A percentile compares a stretch with the other conserved stretches of the same genome.
Conservation (phyloP, 2,113 vertebrate genomes). For the Hippopotamus amphibius region DNA sequence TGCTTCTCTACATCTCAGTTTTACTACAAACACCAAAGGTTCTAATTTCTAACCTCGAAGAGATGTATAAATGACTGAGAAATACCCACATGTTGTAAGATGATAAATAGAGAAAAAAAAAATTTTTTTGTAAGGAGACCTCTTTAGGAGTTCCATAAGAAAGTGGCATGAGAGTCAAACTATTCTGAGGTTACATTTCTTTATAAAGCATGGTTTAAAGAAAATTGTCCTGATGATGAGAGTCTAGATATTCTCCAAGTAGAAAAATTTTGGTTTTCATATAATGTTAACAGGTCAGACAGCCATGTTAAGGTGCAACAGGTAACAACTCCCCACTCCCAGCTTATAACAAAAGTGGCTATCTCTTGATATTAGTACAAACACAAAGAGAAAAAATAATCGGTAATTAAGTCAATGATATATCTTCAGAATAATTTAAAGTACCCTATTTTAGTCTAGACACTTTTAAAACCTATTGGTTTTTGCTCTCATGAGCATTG, state of each 20-base stretch:
- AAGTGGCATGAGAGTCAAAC: background rate
- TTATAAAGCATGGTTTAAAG: background rate
- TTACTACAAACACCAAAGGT: background rate
- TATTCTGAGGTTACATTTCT: background rate
- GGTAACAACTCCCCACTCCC: background rate
- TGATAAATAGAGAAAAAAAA: background rate
- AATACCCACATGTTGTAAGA: background rate
- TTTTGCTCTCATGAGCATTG: background rate
- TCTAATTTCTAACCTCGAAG: background rate
- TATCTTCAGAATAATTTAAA: slow-evolving; percentile 31
- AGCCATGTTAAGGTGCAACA: background rate
- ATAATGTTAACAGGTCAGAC: background rate
- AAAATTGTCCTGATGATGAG: background rate
- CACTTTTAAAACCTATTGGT: background rate
- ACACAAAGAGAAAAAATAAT: slow-evolving; percentile 5
- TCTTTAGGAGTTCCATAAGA: background rate
- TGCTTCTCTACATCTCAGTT: background rate
- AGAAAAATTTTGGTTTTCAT: background rate
- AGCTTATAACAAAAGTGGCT: background rate
- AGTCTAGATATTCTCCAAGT: background rate
- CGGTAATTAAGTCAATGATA: background rate
- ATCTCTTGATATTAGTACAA: background rate
- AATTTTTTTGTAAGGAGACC: background rate
- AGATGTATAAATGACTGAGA: background rate
- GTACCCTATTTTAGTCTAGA: slow-evolving; percentile 27